Evolutionary conservation across 2,797 vertebrate genomes (phyloP).

Genomic region (Lepidocolaptes lacrymiger): DNA sequence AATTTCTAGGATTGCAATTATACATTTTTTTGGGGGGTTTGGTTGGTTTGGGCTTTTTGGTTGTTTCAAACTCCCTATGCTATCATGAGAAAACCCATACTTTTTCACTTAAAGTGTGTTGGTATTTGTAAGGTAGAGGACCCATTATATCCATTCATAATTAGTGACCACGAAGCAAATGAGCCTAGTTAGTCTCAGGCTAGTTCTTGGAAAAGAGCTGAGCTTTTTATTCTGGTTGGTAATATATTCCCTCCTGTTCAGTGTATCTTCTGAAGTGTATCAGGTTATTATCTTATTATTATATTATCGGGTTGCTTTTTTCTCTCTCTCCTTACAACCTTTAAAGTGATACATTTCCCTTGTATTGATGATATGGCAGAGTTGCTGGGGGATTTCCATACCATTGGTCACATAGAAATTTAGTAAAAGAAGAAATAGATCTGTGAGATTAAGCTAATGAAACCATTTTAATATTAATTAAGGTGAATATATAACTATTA

Average conservation of each 20-base stretch:
- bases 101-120: background rate
- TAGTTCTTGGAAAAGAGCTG: background rate
- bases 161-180: background rate
- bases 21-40: rapidly evolving
- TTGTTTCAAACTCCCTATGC: background rate
- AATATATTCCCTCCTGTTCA: background rate
- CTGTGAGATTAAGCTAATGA: background rate
- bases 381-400: background rate
- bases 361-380: background rate
- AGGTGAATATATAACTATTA: background rate
- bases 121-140: background rate
- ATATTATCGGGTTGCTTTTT: background rate
- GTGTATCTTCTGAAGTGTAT: background rate
- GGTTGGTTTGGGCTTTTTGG: background rate
- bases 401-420: background rate
- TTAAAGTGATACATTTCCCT: background rate
- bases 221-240: background rate
- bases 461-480: background rate
- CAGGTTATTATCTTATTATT: too few species aligned
- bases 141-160: background rate
- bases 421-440: background rate
- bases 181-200: background rate
- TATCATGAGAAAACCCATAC: background rate
- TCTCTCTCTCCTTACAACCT: background rate
- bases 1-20: background rate